Conservation (phyloP, 2,888 invertebrate genomes). For the Tetheella fluctuosa region DNA sequence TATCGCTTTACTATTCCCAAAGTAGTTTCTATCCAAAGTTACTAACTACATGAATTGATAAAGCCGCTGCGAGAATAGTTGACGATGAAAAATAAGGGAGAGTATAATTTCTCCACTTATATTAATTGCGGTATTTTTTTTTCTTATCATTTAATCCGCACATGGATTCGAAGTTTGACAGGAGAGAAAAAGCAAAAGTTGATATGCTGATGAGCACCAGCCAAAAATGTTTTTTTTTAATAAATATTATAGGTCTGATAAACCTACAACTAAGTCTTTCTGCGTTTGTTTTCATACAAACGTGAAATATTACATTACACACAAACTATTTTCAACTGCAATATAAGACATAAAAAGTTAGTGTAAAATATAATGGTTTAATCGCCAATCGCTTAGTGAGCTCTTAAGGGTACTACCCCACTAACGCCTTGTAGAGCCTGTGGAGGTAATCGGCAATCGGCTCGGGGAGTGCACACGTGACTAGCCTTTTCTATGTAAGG, state of each 20-base stretch:
- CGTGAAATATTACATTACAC: too few relatives aligned
- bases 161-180: too few relatives aligned
- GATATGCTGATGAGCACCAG: too few relatives aligned
- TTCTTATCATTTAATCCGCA: too few relatives aligned
- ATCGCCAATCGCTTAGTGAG: constrained; percentile 42
- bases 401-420: constrained; percentile 43
- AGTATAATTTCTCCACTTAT: not conserved
- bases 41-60: constrained; percentile 22
- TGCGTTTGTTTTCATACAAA: too few relatives aligned
- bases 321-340: constrained; percentile 20
- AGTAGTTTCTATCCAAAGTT: constrained; percentile 19
- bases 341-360: constrained; percentile 28
- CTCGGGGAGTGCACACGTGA: constrained; percentile 47
- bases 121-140: too few relatives aligned
- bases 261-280: too few relatives aligned
- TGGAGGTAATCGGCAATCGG: constrained; percentile 54
- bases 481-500: constrained; percentile 34
- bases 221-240: too few relatives aligned
- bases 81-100: not conserved
- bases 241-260: too few relatives aligned
- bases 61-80: not conserved
- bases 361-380: constrained; percentile 40
- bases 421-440: constrained; percentile 41
- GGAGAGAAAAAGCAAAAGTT: too few relatives aligned
- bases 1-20: constrained; percentile 22